phyloP scores from a whole-genome alignment of 1,140 invertebrate genomes.

The Nasonia vitripennis region DNA sequence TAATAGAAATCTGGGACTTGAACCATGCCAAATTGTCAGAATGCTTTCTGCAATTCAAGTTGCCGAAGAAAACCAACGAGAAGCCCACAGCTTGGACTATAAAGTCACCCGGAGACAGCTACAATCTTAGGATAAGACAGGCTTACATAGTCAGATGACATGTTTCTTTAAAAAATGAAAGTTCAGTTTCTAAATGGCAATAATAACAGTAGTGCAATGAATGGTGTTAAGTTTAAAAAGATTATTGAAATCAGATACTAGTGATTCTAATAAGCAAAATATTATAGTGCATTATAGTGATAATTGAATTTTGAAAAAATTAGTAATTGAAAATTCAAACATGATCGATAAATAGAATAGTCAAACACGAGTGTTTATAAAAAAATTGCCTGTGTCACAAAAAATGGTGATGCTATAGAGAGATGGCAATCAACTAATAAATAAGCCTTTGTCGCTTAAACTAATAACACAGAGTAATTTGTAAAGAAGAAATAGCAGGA shows the following conservation, averaged over 20 bases:
- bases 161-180: not conserved
- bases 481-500: too few species aligned
- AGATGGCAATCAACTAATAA: too few species aligned
- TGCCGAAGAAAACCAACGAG: too few species aligned
- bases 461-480: not conserved
- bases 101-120: too few species aligned
- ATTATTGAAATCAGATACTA: not conserved
- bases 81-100: too few species aligned
- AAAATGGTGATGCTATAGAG: not conserved
- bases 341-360: not conserved
- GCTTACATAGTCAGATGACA: not conserved
- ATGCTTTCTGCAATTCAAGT: too few species aligned
- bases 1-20: too few species aligned
- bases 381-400: not conserved
- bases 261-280: not conserved
- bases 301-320: constrained; percentile 1
- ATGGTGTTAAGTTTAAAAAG: not conserved
- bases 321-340: not conserved
- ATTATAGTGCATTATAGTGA: not conserved
- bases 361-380: too few species aligned
- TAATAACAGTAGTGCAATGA: not conserved
- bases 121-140: too few species aligned
- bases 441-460: not conserved
- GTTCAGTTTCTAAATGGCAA: not conserved
- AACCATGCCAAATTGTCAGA: too few species aligned